A percentile compares a stretch with the other conserved stretches of the same genome.
Evolutionary conservation across 2,113 vertebrate species (phyloP).

Genomic region (Pica pica): DNA sequence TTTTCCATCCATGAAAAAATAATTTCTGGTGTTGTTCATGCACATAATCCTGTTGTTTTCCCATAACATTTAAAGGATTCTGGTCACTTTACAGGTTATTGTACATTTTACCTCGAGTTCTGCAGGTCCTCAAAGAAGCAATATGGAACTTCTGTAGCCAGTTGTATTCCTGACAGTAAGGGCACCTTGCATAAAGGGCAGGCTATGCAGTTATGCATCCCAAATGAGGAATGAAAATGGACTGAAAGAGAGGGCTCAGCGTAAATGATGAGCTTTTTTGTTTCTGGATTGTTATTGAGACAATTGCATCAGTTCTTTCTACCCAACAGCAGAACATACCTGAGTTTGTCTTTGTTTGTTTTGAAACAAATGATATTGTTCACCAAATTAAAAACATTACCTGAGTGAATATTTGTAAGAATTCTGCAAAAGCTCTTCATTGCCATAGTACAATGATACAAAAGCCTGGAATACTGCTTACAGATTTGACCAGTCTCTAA

Average conservation of each 20-base stretch:
- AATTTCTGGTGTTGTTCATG: background rate
- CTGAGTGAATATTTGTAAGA: background rate
- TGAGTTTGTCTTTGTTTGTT: background rate
- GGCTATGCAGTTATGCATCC: background rate
- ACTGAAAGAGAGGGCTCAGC: background rate
- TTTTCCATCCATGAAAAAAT: slow-evolving; percentile 3
- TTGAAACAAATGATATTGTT: background rate
- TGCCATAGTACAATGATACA: background rate
- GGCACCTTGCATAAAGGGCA: background rate
- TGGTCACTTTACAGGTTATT: background rate
- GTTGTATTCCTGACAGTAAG: background rate
- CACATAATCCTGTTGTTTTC: background rate
- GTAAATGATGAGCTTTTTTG: background rate
- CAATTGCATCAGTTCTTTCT: background rate
- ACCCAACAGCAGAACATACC: background rate
- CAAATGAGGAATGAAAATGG: background rate
- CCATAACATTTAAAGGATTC: background rate
- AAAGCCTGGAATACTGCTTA: background rate
- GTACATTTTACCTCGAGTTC: background rate
- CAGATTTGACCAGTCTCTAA: background rate
- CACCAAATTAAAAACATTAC: background rate
- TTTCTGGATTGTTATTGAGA: background rate
- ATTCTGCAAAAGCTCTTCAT: background rate
- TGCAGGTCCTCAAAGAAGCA: background rate
- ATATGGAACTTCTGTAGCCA: background rate